Conservation (phyloP, 2,888 invertebrate species). For the Agonopterix arenella region DNA sequence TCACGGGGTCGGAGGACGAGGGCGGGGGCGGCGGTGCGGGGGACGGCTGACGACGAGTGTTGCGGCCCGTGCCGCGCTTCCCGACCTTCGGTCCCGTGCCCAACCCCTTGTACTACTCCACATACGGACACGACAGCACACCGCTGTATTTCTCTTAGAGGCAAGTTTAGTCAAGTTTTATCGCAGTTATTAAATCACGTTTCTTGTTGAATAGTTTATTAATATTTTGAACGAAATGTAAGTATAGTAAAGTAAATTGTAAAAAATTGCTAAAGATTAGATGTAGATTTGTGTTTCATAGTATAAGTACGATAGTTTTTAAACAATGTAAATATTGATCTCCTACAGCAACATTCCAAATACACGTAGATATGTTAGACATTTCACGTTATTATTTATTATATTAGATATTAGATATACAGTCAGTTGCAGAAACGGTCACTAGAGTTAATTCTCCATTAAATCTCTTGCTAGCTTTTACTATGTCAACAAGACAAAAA, state of each 20-base stretch:
- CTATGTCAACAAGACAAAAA: no score
- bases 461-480: no score
- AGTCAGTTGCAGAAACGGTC: no score
- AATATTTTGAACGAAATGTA: neutral
- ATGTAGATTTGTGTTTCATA: neutral
- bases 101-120: slow-evolving; percentile 41
- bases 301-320: neutral
- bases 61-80: slow-evolving; percentile 75
- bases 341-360: slow-evolving; percentile 72
- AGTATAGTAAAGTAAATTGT: neutral
- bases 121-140: slow-evolving; percentile 45
- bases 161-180: no score
- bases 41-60: slow-evolving; percentile 63
- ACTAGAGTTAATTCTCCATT: no score
- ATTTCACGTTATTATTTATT: slow-evolving; percentile 24
- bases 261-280: neutral
- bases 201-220: no score
- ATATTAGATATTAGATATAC: no score
- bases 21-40: slow-evolving; percentile 45
- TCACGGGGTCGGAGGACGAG: slow-evolving; percentile 73
- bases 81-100: slow-evolving; percentile 38
- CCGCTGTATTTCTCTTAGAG: slow-evolving; percentile 56
- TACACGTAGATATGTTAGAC: slow-evolving; percentile 40
- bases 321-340: slow-evolving; percentile 41
- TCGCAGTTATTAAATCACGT: no score